Evolutionary conservation across 2,888 invertebrate species (phyloP), one percentile per base, ranked within the genome.

Genomic region (Drosophila barbarae): DNA sequence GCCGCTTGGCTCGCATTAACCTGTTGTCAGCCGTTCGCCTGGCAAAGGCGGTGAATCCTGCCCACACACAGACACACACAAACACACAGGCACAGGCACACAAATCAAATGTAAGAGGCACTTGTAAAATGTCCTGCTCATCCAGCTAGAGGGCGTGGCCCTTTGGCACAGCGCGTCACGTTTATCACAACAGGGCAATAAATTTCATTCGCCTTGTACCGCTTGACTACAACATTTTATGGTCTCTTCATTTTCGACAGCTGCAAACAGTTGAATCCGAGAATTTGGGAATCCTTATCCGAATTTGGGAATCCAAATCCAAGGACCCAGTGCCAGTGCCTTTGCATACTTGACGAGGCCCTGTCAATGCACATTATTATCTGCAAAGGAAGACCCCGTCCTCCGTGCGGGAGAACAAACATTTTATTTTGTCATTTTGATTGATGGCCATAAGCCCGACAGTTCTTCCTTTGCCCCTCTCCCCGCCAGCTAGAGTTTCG

Each of bases 111-210:
- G 64, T 57, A 32, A 47, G 55, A 49, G 56, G 36, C 70, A 67
- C 70, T 70, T 47, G 54, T 66, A 54, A 67, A 69, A 56, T 64
- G 76, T 80, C 65, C 70, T 59, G 53, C 46, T 51, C 34, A 18
- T 44, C 38, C 26, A 23, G 26, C 10, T 26, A 21, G 49, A 57
- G 60, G 67, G 78, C 59, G 65, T 80, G 76, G 61, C 81, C 75
- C 63, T 56, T 55, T 55, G 53, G 44, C 47, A 68, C 64, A 49
- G 55, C 61, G 82, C 66, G 79, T 71, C 83, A 80, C 83, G 75
- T 83, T 79, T 85, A 80, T 83, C 85, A 77, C 85, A 83, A 85
- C 77, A 83, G 61, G 68, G 81, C 81, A 83, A 80, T 85, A 80
- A 80, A 80, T 80, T 83, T 85, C 49, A 71, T 69, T 69, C 39